These are phyloP conservation scores for Amiota minor DNA, from an alignment of 2,888 invertebrate genomes.

Conservation along the genomic window DNA sequence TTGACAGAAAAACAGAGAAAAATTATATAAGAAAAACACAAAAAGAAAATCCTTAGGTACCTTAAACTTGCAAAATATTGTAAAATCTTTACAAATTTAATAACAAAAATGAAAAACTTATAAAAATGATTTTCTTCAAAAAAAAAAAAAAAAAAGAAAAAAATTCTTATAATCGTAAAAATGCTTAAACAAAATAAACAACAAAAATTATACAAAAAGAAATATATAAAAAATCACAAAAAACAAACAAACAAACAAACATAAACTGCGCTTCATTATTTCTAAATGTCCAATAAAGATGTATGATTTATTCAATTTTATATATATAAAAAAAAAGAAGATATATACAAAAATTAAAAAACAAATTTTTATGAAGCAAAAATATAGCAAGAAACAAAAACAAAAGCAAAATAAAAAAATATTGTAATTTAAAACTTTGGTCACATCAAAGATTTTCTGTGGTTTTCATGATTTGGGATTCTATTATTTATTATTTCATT, in stretches of 20 bases:
- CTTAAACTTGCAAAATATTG: slow-evolving; percentile 13
- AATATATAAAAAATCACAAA: not conserved
- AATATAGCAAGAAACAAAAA: too few species aligned
- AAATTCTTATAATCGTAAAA: not conserved
- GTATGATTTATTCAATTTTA: not conserved
- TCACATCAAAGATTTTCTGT: too few species aligned
- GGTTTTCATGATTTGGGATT: too few species aligned
- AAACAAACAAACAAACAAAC: not conserved
- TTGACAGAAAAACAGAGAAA: not conserved
- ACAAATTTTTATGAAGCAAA: too few species aligned
- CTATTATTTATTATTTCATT: too few species aligned
- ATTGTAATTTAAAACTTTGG: too few species aligned
- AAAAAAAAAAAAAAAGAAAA: not conserved
- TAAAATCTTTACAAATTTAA: not conserved
- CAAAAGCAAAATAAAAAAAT: too few species aligned
- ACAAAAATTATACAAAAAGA: not conserved
- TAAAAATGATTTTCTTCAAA: not conserved
- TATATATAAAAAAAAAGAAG: not conserved
- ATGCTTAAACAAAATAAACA: not conserved
- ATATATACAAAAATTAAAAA: too few species aligned
- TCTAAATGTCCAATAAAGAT: slow-evolving; percentile 16
- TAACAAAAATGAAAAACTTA: not conserved
- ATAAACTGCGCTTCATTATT: slow-evolving; percentile 18
- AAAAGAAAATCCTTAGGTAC: slow-evolving; percentile 19
- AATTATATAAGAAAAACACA: not conserved